Base-by-base conservation (phyloP, 1,140 invertebrate species). In the Asobara japonica region DNA sequence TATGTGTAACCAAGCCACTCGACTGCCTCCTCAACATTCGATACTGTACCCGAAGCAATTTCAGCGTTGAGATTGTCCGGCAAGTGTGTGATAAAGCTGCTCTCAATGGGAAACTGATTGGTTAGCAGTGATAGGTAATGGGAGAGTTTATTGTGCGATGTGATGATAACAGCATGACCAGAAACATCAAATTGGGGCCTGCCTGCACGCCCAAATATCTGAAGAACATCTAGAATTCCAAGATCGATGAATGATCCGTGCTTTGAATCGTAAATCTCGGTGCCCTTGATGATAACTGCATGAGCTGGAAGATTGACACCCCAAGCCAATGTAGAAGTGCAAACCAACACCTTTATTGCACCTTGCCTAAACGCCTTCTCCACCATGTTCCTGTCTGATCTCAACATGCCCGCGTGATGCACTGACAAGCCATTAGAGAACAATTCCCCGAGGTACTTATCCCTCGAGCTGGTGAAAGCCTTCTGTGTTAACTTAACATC, bases 131-230 rank as follows among this genome's bases (percentile, higher is more conserved):
- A 95, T 3, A 99, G 88, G 87, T 99, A 99, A 84, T 99, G 96
- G 0, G 93, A 91, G 27, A 99, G 88, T 86, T 98, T 98, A 74
- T 95, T 93, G 81, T 98, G 95, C 0, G 92, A 89, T 0, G 98
- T 99, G 25, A 99, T 98, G 60, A 99, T 99, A 4, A 96, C 95
- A 18, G 97, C 98, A 69, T 98, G 94, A 18, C 98, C 96, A 11
- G 93, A 95, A 11, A 89, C 93, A 82, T 97, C 95, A 82, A 94
- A 97, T 81, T 99, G 97, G 0, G 98, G 98, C 78, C 95, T 90
- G 38, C 98, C 98, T 20, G 98, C 98, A 56, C 98, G 91, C 67
- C 98, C 98, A 89, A 99, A 99, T 74, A 99, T 99, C 92, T 99
- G 98, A 71, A 99, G 89, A 7, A 99, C 98, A 88, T 99, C 98